Evolutionary conservation across 2,797 vertebrate genomes (phyloP).

Genomic region (Pterois miles): DNA sequence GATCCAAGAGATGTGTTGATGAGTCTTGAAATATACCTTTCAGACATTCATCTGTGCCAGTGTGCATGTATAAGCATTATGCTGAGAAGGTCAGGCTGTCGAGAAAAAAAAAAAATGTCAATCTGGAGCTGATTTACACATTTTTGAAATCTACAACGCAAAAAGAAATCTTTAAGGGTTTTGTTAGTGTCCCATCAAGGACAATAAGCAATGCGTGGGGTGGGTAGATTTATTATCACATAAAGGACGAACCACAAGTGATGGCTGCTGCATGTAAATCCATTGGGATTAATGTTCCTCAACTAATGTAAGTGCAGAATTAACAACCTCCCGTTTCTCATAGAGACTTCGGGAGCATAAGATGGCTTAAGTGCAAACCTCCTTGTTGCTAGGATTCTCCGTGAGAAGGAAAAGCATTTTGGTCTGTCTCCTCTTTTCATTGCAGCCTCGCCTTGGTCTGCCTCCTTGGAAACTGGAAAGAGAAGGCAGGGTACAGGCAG

Average conservation of each 20-base stretch:
- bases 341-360: conserved; percentile 29
- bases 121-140: conserved; percentile 4
- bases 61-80: background rate
- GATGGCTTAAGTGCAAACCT: conserved; percentile 29
- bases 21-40: conserved; percentile 49
- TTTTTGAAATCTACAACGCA: conserved; percentile 9
- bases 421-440: conserved; percentile 23
- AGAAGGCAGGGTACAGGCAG: background rate
- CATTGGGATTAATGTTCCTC: conserved; percentile 73
- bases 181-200: conserved; percentile 52
- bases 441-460: conserved; percentile 3
- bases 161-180: conserved; percentile 14
- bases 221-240: conserved; percentile 60
- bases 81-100: conserved; percentile 6
- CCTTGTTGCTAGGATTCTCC: conserved; percentile 60
- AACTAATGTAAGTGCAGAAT: conserved; percentile 66
- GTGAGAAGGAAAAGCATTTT: conserved; percentile 40
- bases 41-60: background rate
- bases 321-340: conserved; percentile 50
- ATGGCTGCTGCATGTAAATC: conserved; percentile 67
- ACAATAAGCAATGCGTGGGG: conserved; percentile 48
- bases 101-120: conserved; percentile 3
- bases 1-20: conserved; percentile 59
- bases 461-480: conserved; percentile 33
- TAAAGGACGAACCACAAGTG: conserved; percentile 61